These are phyloP conservation scores for Andrena trimmerana DNA, from an alignment of 2,888 invertebrate species.

Conservation along the genomic window DNA sequence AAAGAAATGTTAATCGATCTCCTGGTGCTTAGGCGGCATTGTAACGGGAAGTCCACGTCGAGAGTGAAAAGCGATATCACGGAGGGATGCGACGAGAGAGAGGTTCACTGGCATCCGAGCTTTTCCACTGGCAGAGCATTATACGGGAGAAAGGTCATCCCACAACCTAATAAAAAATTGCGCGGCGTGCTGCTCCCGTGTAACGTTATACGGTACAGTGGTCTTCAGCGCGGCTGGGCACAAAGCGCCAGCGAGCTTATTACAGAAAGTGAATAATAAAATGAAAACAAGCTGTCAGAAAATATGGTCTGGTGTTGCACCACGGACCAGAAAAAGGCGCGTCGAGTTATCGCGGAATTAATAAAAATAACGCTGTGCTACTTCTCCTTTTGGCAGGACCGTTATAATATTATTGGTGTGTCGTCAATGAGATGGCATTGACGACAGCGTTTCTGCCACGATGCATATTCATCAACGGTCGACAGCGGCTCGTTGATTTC, in stretches of 20 bases:
- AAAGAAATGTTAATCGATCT: constrained; percentile 46
- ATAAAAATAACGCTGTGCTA: background rate
- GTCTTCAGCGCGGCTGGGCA: constrained; percentile 58
- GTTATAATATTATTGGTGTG: background rate
- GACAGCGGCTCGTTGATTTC: constrained; percentile 31
- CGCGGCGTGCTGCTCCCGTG: constrained; percentile 60
- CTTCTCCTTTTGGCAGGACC: background rate
- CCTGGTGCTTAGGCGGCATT: background rate
- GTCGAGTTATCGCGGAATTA: background rate
- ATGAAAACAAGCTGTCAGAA: constrained; percentile 56
- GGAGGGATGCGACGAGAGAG: constrained; percentile 63
- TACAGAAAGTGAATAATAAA: constrained; percentile 71
- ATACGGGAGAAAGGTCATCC: constrained; percentile 70
- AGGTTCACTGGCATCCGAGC: constrained; percentile 70
- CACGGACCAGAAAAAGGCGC: background rate
- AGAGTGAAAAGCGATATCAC: constrained; percentile 46
- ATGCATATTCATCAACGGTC: constrained; percentile 39
- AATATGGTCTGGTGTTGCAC: background rate
- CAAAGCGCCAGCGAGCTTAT: constrained; percentile 68
- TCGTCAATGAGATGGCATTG: background rate
- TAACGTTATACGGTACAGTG: constrained; percentile 68
- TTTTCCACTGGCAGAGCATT: constrained; percentile 63
- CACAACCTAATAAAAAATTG: constrained; percentile 71
- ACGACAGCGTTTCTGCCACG: background rate
- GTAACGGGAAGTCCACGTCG: constrained; percentile 42